Percentiles rank a stretch among this genome's conserved stretches.
phyloP scores from a whole-genome alignment of 2,888 invertebrate genomes.

The Heliconius ethilla region DNA sequence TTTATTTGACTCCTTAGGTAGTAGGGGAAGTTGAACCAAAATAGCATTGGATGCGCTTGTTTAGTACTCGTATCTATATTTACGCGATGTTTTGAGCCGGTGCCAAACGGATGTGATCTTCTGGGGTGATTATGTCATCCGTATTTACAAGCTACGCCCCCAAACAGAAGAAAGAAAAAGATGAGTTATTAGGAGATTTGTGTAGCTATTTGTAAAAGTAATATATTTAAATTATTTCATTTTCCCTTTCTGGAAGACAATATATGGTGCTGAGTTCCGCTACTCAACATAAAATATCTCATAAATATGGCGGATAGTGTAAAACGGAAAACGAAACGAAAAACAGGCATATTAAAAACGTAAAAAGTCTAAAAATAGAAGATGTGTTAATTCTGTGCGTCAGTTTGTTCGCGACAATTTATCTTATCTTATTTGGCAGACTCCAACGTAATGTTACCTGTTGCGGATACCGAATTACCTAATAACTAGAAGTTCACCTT shows the following conservation, averaged over 20 bases:
- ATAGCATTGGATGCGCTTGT: constrained; percentile 57
- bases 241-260: neutral
- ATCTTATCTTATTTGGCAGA: constrained; percentile 43
- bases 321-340: neutral
- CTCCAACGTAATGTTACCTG: constrained; percentile 25
- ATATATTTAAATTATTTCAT: neutral
- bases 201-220: neutral
- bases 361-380: neutral
- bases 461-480: constrained; percentile 12
- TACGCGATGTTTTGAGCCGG: constrained; percentile 59
- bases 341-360: neutral
- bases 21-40: constrained; percentile 49
- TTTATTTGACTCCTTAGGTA: neutral
- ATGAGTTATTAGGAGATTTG: neutral
- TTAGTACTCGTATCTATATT: constrained; percentile 55
- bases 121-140: constrained; percentile 73
- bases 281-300: neutral
- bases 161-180: constrained; percentile 22
- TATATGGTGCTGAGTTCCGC: neutral
- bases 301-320: neutral
- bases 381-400: neutral
- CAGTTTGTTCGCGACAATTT: constrained; percentile 27
- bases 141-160: constrained; percentile 44
- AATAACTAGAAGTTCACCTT: constrained; percentile 33
- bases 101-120: constrained; percentile 78